Evolutionary conservation across 2,888 invertebrate species (phyloP).

Genomic region (Palloptera scutellata): DNA sequence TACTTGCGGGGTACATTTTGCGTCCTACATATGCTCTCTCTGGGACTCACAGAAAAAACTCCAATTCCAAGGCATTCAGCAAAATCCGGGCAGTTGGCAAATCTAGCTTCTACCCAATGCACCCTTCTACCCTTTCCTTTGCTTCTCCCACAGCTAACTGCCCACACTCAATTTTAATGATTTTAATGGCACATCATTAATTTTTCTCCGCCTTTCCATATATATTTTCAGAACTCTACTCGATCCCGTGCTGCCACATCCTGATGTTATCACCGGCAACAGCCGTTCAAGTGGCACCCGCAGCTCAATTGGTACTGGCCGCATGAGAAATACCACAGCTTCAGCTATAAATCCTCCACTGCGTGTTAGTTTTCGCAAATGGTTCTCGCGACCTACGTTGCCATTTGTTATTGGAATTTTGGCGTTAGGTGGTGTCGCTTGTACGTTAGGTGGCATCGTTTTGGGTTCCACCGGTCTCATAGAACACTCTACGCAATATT

Average conservation of each 20-base stretch:
- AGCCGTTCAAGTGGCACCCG: slow-evolving; percentile 4
- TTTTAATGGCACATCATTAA: not conserved
- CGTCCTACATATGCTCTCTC: no score
- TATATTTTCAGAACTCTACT: slow-evolving; percentile 23
- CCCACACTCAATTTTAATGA: no score
- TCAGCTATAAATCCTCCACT: slow-evolving; percentile 31
- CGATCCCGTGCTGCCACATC: slow-evolving; percentile 29
- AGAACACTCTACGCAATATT: slow-evolving; percentile 62
- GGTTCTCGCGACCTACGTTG: slow-evolving; percentile 60
- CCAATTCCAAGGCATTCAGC: no score
- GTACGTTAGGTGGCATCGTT: slow-evolving; percentile 62
- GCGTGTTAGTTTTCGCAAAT: slow-evolving; percentile 53
- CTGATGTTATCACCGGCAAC: slow-evolving; percentile 15
- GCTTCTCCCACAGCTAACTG: no score
- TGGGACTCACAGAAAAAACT: no score
- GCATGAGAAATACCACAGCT: slow-evolving; percentile 13
- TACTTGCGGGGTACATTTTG: no score
- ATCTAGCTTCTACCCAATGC: no score
- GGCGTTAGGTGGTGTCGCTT: slow-evolving; percentile 61
- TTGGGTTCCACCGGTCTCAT: slow-evolving; percentile 61
- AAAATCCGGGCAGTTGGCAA: no score
- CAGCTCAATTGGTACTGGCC: slow-evolving; percentile 9
- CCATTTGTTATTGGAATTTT: slow-evolving; percentile 62
- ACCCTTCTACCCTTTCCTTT: no score
- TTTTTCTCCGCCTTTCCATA: not conserved